Evolutionary conservation across 2,888 invertebrate species (phyloP).

Genomic region (Polydrusus tereticollis): DNA sequence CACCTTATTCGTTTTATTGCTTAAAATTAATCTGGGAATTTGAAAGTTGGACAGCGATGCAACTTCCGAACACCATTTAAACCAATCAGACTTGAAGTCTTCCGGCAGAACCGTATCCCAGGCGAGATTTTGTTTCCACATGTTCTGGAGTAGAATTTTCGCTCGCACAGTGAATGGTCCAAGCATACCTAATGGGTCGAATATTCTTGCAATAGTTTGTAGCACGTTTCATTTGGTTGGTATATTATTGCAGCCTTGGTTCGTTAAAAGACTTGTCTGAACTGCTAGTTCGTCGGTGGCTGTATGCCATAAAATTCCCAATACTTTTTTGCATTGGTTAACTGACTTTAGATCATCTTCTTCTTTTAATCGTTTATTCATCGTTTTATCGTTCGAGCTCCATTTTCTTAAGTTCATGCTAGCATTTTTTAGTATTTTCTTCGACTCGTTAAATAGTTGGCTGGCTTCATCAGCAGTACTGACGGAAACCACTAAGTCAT

Average conservation of each 20-base stretch:
- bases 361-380: neutral
- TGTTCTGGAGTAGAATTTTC: neutral
- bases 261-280: no score
- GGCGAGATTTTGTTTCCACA: neutral
- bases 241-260: no score
- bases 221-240: neutral
- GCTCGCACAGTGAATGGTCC: neutral
- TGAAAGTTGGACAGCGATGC: neutral
- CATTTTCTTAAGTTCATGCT: conserved; percentile 9
- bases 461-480: no score
- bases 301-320: neutral
- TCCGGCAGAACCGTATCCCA: neutral
- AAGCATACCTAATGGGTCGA: neutral
- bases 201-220: neutral
- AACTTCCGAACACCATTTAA: neutral
- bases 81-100: neutral
- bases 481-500: no score
- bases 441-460: no score
- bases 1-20: no score
- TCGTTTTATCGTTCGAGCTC: neutral
- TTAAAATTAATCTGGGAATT: no score
- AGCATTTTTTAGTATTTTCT: neutral
- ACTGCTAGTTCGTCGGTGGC: neutral
- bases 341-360: neutral
- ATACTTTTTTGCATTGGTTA: neutral